Conservation (phyloP, 2,888 invertebrate species). For the Loripinus fragilis region DNA sequence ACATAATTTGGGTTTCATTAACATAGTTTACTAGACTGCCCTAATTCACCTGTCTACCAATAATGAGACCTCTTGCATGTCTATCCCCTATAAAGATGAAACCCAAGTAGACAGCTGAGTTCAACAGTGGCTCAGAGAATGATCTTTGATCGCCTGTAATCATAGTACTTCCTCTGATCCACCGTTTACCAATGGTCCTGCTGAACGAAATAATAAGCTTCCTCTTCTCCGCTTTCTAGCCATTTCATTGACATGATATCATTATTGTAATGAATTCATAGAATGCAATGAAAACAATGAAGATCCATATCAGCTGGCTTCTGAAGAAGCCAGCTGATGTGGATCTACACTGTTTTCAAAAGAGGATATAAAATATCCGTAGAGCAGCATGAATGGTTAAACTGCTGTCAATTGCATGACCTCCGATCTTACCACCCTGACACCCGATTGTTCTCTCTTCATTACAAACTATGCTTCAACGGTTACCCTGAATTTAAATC, state of each 20-base stretch:
- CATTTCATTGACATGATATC: too few species aligned
- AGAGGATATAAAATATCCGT: too few species aligned
- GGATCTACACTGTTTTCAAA: too few species aligned
- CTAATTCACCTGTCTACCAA: neutral
- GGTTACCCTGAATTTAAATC: slow-evolving; percentile 4
- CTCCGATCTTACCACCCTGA: slow-evolving; percentile 38
- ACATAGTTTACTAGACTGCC: neutral
- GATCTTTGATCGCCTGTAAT: neutral
- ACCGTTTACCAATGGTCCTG: too few species aligned
- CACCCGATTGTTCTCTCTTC: slow-evolving; percentile 24
- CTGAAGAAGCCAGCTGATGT: too few species aligned
- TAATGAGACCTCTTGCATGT: neutral
- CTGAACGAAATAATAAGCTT: too few species aligned
- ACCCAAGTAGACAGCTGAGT: slow-evolving; percentile 6
- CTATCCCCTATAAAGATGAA: neutral
- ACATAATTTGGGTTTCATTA: too few species aligned
- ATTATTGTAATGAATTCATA: too few species aligned
- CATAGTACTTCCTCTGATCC: neutral
- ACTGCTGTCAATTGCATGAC: slow-evolving; percentile 23
- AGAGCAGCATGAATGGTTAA: too few species aligned
- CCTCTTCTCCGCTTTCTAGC: too few species aligned
- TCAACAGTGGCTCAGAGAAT: neutral
- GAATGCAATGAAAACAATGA: too few species aligned
- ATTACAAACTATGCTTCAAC: slow-evolving; percentile 7
- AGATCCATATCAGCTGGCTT: too few species aligned